Percentiles rank a stretch among this genome's conserved stretches.
Conservation (phyloP, 35 echinoderm and acorn worm genomes). For the Chiridota heheva region DNA sequence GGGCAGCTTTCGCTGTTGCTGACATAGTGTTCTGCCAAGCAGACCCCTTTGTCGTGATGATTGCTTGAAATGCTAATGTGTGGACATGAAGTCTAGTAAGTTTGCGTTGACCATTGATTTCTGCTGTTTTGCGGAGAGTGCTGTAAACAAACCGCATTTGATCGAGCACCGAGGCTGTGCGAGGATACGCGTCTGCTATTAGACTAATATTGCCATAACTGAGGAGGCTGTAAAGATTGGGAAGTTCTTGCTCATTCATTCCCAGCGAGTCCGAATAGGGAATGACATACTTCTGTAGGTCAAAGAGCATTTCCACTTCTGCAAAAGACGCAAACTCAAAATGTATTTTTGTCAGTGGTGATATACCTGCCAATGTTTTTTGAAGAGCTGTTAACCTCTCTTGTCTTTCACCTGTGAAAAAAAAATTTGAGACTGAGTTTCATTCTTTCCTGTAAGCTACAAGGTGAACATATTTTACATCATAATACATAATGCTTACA, state of each 20-base stretch:
- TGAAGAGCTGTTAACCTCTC: slow-evolving; percentile 39
- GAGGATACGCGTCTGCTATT: slow-evolving; percentile 72
- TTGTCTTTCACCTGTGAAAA: slow-evolving; percentile 56
- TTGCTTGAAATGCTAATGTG: slow-evolving; percentile 99
- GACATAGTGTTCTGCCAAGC: slow-evolving; percentile 97
- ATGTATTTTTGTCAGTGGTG: slow-evolving; percentile 58
- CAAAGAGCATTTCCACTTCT: slow-evolving; percentile 65
- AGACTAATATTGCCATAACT: slow-evolving; percentile 91
- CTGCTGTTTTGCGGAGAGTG: slow-evolving; percentile 37
- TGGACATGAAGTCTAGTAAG: slow-evolving; percentile 84
- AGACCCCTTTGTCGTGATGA: slow-evolving; percentile 75
- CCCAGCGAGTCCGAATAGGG: slow-evolving; percentile 80
- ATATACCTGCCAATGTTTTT: slow-evolving; percentile 42
- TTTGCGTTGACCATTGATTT: slow-evolving; percentile 9
- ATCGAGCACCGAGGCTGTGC: slow-evolving; percentile 82
- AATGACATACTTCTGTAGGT: slow-evolving; percentile 72
- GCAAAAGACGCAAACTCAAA: slow-evolving; percentile 98
- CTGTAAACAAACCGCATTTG: slow-evolving; percentile 77
- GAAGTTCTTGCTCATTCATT: slow-evolving; percentile 94
- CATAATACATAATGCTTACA: no score
- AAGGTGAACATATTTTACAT: not conserved
- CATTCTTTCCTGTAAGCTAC: not conserved
- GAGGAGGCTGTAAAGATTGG: slow-evolving; percentile 83
- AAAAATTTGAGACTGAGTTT: slow-evolving; percentile 9
- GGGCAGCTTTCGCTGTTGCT: slow-evolving; percentile 85